Conservation (phyloP, 2,113 vertebrate species). For the Ceyx margarethae region DNA sequence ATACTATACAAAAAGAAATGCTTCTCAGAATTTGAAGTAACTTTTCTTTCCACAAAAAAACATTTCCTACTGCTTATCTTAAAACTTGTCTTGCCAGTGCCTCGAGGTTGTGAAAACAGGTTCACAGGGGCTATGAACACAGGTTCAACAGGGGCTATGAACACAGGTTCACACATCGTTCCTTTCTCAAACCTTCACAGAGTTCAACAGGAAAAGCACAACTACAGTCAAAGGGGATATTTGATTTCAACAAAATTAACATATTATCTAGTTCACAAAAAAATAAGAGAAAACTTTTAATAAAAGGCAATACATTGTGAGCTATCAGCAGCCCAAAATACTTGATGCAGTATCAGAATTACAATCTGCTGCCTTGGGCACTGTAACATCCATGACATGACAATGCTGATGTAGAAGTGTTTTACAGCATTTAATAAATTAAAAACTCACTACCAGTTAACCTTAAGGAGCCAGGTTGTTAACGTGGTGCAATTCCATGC, state of each 20-base stretch:
- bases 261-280: neutral
- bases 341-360: neutral
- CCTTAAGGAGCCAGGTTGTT: neutral
- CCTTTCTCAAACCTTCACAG: slow-evolving; percentile 1
- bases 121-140: neutral
- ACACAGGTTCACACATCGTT: neutral
- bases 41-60: neutral
- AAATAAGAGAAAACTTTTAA: neutral
- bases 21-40: slow-evolving; percentile 23
- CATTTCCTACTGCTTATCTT: neutral
- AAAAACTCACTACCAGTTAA: slow-evolving; percentile 24
- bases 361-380: neutral
- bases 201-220: slow-evolving; percentile 3
- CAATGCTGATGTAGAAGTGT: slow-evolving; percentile 24
- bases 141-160: neutral
- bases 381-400: neutral
- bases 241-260: slow-evolving; percentile 26
- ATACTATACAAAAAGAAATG: slow-evolving; percentile 9
- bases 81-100: neutral
- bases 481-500: neutral
- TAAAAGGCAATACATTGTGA: neutral
- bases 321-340: slow-evolving; percentile 7
- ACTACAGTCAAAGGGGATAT: neutral
- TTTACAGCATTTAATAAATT: slow-evolving; percentile 62
- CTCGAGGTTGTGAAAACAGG: neutral